Percentiles rank a stretch among this genome's conserved stretches.
Conservation (phyloP, 2,888 invertebrate genomes). For the Drosophila infuscata region DNA sequence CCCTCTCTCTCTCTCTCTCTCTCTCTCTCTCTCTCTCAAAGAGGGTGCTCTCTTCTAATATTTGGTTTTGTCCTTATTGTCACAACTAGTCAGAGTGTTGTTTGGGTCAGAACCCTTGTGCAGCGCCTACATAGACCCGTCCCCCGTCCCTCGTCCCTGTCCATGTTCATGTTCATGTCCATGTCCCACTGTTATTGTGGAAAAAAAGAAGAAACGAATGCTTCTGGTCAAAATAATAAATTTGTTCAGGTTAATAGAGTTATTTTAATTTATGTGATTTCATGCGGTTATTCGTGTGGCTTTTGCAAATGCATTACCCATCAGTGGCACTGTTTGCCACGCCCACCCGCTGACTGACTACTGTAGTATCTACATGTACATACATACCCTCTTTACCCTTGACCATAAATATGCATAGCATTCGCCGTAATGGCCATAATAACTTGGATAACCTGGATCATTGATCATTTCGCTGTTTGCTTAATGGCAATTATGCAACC, state of each 20-base stretch:
- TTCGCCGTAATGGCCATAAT: conserved; percentile 59
- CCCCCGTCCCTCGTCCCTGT: neutral
- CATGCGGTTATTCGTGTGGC: conserved; percentile 79
- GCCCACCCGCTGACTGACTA: conserved; percentile 43
- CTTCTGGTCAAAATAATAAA: conserved; percentile 81
- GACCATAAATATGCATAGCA: conserved; percentile 52
- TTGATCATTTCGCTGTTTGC: conserved; percentile 52
- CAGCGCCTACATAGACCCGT: neutral
- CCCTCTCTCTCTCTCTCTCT: neutral
- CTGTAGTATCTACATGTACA: neutral
- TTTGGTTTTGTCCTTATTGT: conserved; percentile 40
- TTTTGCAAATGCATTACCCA: conserved; percentile 76
- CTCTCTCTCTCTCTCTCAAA: neutral
- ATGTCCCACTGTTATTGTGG: neutral
- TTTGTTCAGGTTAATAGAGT: conserved; percentile 84
- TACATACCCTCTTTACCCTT: conserved; percentile 13
- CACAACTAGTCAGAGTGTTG: conserved; percentile 41
- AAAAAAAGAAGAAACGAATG: conserved; percentile 27
- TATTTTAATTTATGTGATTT: conserved; percentile 82
- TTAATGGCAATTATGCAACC: conserved; percentile 29
- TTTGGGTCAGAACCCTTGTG: conserved; percentile 12
- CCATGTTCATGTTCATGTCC: neutral
- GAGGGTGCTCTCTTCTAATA: neutral
- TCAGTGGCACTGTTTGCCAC: conserved; percentile 34
- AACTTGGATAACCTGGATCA: conserved; percentile 47